A percentile compares a stretch with the other conserved stretches of the same genome.
Conservation (phyloP, 2,113 vertebrate genomes). For the Apteryx owenii region DNA sequence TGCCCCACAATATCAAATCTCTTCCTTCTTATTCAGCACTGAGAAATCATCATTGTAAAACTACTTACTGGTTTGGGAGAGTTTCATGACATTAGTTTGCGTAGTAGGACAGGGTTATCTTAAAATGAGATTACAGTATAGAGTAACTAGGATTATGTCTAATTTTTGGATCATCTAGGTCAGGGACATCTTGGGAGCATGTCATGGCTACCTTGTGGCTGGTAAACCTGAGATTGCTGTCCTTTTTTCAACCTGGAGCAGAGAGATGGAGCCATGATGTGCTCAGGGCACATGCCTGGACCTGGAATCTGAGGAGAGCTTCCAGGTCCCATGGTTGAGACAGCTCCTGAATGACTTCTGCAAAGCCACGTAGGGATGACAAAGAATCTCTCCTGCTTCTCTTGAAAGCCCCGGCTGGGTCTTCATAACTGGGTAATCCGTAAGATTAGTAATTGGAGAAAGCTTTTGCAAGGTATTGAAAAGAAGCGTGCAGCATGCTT, state of each 20-base stretch:
- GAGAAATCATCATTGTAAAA: neutral
- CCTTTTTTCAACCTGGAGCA: neutral
- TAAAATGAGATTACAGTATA: neutral
- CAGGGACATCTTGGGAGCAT: neutral
- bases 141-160: neutral
- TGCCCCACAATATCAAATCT: neutral
- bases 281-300: neutral
- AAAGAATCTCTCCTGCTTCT: neutral
- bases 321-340: neutral
- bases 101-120: neutral
- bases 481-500: neutral
- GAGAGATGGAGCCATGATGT: neutral
- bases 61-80: neutral
- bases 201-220: neutral
- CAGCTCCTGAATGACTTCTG: neutral
- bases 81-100: neutral
- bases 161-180: neutral
- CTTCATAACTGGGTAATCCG: neutral
- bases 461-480: neutral
- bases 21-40: neutral
- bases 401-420: neutral
- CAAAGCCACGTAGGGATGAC: neutral
- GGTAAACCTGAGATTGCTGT: no score
- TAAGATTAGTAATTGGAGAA: neutral
- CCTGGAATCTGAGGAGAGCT: neutral